Base-by-base conservation (phyloP, 35 echinoderm and acorn worm species). In the Lytechinus variegatus region DNA sequence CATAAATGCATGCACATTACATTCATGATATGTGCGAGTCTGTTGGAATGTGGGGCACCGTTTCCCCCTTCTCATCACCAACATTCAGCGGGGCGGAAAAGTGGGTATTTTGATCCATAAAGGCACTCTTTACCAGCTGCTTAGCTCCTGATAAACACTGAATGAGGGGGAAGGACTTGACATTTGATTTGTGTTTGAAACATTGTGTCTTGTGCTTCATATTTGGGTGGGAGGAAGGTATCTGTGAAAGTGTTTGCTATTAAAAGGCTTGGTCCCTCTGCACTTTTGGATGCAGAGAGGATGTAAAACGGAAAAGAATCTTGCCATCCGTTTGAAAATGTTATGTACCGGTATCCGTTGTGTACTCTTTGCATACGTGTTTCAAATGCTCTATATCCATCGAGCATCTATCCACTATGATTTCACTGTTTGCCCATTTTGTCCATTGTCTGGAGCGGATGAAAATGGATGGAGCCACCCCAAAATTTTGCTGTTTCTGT, bases 41-140 rank as follows among this genome's bases (percentile, higher is more conserved):
- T 24, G 66, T 79, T 24, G 66, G 66, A 24, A 79, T 79, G 16
- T 79, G 66, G 66, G 66, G 66, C 66, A 79, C 66, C 66, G 66
- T 24, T 79, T 79, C 21, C 66, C 66, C 66, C 61, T 24, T 24
- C 66, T 79, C 66, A 79, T 79, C 66, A 16, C 19, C 66, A 14
- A 79, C 66, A 79, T 79, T 79, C 66, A 79, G 66, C n/a, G 66
- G 66, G 66, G n/a, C 66, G 66, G 19, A 79, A 79, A 79, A 79
- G 66, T n/a, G 21, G 66, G 66, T 79, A 3, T 79, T 79, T 79
- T 79, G 66, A 79, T 79, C 66, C 14, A 24, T n/a, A 2, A 27
- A 79, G 66, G 66, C 66, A 79, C 66, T 79, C 66, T 79, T 79
- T 79, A 24, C 66, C 66, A 79, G 66, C 66, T 79, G 66, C 66